Evolutionary conservation across 2,888 invertebrate genomes (phyloP).

Genomic region (Drosophila demipolita): DNA sequence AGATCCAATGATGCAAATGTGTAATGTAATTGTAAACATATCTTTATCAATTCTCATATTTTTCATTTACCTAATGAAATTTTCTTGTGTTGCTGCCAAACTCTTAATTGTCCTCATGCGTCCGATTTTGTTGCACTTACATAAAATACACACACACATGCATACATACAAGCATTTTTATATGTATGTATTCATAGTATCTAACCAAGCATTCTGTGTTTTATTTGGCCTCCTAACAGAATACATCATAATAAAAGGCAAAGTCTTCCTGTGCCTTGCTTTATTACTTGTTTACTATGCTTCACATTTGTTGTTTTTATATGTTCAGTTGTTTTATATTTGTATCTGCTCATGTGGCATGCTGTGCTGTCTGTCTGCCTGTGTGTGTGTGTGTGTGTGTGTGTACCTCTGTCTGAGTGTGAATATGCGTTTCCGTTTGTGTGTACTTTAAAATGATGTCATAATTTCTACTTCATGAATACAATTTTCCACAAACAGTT

Average conservation of each 20-base stretch:
- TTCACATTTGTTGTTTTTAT: constrained; percentile 11
- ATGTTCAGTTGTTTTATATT: constrained; percentile 5
- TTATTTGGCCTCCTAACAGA: constrained; percentile 37
- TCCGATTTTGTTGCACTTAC: constrained; percentile 27
- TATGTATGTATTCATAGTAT: constrained; percentile 4
- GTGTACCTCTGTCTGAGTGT: constrained; percentile 17
- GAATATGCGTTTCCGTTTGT: constrained; percentile 27
- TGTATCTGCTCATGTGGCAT: constrained; percentile 45
- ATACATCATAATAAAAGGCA: constrained; percentile 32
- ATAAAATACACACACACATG: constrained; percentile 12
- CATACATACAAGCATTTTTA: neutral
- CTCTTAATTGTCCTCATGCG: constrained; percentile 11
- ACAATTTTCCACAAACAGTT: constrained; percentile 40
- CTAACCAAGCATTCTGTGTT: constrained; percentile 28
- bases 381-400: constrained; percentile 30
- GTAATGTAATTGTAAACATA: neutral
- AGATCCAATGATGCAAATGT: constrained; percentile 12
- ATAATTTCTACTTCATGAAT: constrained; percentile 24
- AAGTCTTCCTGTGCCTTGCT: constrained; percentile 31
- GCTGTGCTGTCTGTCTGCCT: constrained; percentile 26
- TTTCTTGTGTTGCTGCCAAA: constrained; percentile 29
- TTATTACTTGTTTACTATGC: constrained; percentile 57
- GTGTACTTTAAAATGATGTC: constrained; percentile 28
- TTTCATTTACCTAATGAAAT: constrained; percentile 14
- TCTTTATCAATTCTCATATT: constrained; percentile 11